These are phyloP conservation scores for Macrostomum cliftonense DNA, from an alignment of 2,888 invertebrate species.

Conservation along the genomic window DNA sequence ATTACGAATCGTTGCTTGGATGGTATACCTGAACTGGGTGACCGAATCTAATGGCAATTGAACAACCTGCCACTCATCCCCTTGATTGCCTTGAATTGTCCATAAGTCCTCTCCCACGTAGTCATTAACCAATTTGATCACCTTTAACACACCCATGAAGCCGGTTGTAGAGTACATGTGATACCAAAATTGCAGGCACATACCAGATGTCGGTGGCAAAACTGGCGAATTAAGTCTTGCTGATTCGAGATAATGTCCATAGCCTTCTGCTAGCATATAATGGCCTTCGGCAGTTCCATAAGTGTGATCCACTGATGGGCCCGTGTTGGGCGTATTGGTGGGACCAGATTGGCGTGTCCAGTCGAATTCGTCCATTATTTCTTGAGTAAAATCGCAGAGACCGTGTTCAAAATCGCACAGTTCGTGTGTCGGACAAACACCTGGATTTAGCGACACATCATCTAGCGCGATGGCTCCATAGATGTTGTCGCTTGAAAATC, in stretches of 20 bases:
- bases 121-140: conserved; percentile 14
- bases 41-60: conserved; percentile 17
- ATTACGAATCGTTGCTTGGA: conserved; percentile 1
- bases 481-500: neutral
- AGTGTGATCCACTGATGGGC: conserved; percentile 22
- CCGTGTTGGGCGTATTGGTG: conserved; percentile 18
- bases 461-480: conserved; percentile 12
- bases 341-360: conserved; percentile 18
- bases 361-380: conserved; percentile 17
- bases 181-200: conserved; percentile 16
- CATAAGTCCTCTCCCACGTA: conserved; percentile 16
- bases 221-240: conserved; percentile 16
- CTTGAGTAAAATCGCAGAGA: conserved; percentile 23
- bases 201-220: conserved; percentile 13
- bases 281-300: conserved; percentile 19
- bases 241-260: conserved; percentile 5
- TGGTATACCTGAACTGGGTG: conserved; percentile 3
- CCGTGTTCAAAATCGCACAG: conserved; percentile 17
- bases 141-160: conserved; percentile 18
- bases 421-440: conserved; percentile 9
- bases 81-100: conserved; percentile 22
- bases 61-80: conserved; percentile 21
- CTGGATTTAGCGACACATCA: conserved; percentile 11
- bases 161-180: conserved; percentile 13
- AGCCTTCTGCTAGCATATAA: neutral